phyloP scores from a whole-genome alignment of 1,140 invertebrate species.

The Agrilus planipennis region DNA sequence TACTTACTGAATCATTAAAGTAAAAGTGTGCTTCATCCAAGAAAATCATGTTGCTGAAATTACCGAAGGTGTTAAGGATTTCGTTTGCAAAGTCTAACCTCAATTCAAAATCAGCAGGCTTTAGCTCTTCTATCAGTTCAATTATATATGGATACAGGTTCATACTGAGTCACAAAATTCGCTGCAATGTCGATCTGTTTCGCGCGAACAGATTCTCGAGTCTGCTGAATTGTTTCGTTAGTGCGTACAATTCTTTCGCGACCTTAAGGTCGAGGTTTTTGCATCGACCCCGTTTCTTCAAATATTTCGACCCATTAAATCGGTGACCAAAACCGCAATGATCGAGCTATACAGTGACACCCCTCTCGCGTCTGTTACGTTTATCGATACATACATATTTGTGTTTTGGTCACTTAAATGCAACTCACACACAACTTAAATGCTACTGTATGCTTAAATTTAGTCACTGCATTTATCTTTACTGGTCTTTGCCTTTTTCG shows the following conservation, averaged over 20 bases:
- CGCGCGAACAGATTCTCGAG: too few species aligned
- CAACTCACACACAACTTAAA: too few species aligned
- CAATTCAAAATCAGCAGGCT: background rate
- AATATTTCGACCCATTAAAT: background rate
- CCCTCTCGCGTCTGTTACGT: too few species aligned
- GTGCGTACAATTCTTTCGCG: too few species aligned
- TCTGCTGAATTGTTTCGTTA: too few species aligned
- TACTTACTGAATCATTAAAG: background rate
- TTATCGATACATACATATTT: too few species aligned
- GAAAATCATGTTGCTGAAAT: background rate
- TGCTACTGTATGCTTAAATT: too few species aligned
- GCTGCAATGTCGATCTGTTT: background rate
- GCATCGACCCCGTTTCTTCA: background rate
- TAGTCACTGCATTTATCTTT: too few species aligned
- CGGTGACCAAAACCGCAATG: background rate
- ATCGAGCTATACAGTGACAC: too few species aligned
- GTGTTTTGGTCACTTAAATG: too few species aligned
- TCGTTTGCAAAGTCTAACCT: background rate
- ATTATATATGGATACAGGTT: background rate
- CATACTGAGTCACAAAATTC: background rate
- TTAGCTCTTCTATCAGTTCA: background rate
- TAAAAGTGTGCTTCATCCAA: background rate
- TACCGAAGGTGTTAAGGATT: background rate
- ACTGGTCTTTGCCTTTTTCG: constrained; percentile 10
- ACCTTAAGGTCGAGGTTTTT: background rate